Percentiles rank a stretch among this genome's conserved stretches.
These are phyloP conservation scores for Axinella damicornis DNA, from an alignment of 37 sponge, comb jelly and placozoan genomes.

Conservation along the genomic window DNA sequence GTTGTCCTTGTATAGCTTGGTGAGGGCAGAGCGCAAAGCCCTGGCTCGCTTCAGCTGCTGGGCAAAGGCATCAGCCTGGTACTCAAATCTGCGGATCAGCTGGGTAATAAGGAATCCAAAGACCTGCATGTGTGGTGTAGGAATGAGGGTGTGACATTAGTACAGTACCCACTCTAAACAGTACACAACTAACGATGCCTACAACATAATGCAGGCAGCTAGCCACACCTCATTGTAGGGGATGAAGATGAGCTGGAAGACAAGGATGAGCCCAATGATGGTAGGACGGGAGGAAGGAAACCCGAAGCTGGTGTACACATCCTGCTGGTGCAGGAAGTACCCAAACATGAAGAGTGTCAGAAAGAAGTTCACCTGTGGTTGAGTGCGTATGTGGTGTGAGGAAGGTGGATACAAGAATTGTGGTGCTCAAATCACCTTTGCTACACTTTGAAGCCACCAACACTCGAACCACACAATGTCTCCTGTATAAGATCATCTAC, in stretches of 20 bases:
- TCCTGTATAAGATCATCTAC: no score
- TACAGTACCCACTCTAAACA: no score
- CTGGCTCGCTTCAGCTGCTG: constrained; percentile 34
- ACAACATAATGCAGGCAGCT: no score
- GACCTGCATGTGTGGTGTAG: constrained; percentile 61
- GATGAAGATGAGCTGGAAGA: constrained; percentile 66
- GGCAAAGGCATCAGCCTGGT: constrained; percentile 97
- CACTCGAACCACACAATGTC: no score
- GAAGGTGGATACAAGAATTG: no score
- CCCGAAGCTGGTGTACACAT: constrained; percentile 90
- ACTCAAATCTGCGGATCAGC: constrained; percentile 89
- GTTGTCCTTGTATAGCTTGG: constrained; percentile 87
- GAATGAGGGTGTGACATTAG: no score
- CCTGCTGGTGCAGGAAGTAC: constrained; percentile 79
- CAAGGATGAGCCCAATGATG: constrained; percentile 89
- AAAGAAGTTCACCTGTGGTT: constrained; percentile 66
- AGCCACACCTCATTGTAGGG: constrained; percentile 76
- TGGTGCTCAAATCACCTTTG: no score
- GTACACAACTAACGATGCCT: no score
- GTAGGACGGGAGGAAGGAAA: constrained; percentile 84
- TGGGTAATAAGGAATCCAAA: constrained; percentile 74
- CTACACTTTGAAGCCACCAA: no score
- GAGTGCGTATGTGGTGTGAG: no score
- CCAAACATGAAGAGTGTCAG: constrained; percentile 80
- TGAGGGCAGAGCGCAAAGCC: constrained; percentile 72